These are phyloP conservation scores for Podarcis siculus DNA, from an alignment of 2,797 vertebrate genomes.

Conservation along the genomic window DNA sequence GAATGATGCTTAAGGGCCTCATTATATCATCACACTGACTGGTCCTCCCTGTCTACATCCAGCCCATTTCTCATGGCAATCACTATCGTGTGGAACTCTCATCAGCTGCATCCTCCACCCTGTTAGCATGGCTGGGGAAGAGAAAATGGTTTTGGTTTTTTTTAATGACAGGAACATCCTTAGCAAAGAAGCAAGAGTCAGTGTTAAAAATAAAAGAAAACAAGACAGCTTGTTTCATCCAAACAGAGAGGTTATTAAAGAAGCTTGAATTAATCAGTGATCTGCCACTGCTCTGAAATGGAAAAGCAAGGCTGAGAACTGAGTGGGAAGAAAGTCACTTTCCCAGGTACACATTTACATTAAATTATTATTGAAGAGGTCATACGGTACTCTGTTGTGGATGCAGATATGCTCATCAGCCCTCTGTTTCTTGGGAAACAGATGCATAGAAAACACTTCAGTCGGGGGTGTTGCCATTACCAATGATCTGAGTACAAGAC, in stretches of 20 bases:
- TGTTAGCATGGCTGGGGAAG: constrained; percentile 69
- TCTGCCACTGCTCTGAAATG: constrained; percentile 72
- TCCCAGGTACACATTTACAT: constrained; percentile 33
- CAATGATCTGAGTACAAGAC: background rate
- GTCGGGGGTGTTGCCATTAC: too few species aligned
- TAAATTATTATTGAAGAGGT: background rate
- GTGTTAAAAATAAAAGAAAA: constrained; percentile 80
- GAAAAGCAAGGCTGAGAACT: constrained; percentile 60
- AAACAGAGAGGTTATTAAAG: constrained; percentile 82
- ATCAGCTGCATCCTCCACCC: constrained; percentile 73
- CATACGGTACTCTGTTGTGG: background rate
- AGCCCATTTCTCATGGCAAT: constrained; percentile 48
- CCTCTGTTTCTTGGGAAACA: background rate
- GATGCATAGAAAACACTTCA: fast-evolving
- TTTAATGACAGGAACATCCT: constrained; percentile 79
- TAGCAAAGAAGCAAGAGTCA: constrained; percentile 76
- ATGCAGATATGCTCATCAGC: background rate
- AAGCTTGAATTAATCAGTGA: constrained; percentile 81
- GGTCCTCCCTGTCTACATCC: background rate
- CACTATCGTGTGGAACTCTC: constrained; percentile 58
- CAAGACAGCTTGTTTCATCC: constrained; percentile 83
- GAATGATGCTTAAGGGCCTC: constrained; percentile 6
- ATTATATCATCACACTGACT: background rate
- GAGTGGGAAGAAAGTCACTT: constrained; percentile 40
- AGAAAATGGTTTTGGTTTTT: constrained; percentile 68